Evolutionary conservation across 2,113 vertebrate species (phyloP).

Genomic region (Sitta europaea): DNA sequence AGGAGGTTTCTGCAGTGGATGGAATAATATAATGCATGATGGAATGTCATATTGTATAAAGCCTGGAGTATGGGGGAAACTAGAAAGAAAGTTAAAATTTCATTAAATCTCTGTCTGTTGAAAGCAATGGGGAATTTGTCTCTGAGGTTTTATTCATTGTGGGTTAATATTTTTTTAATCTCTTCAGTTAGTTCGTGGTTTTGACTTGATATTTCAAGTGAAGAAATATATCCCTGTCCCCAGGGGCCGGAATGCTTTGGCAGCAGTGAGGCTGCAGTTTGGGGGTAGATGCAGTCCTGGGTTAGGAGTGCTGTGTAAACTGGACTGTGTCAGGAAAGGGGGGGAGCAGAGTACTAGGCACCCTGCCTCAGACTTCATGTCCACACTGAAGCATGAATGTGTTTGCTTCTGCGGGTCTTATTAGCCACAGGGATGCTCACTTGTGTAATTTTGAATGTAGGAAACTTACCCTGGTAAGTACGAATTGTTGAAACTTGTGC

Average conservation of each 20-base stretch:
- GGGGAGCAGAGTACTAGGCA: background rate
- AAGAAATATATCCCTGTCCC: background rate
- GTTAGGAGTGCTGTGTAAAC: background rate
- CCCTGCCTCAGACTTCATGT: background rate
- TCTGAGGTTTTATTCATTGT: background rate
- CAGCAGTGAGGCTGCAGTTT: background rate
- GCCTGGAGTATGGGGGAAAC: background rate
- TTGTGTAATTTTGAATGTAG: background rate
- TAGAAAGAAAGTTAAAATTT: background rate
- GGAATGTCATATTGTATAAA: background rate
- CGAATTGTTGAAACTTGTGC: fast-evolving
- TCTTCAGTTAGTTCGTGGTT: background rate
- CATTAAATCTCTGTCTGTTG: background rate
- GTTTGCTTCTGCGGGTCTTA: background rate
- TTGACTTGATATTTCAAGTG: background rate
- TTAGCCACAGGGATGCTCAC: background rate
- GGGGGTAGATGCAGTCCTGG: background rate
- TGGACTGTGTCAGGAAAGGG: background rate
- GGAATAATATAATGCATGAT: background rate
- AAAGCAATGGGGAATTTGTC: background rate
- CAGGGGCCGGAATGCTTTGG: background rate
- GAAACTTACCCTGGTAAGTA: background rate
- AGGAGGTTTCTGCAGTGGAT: background rate
- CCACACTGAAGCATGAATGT: background rate
- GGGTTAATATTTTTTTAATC: background rate